Percentiles rank a stretch among this genome's conserved stretches.
phyloP scores from a whole-genome alignment of 2,113 vertebrate genomes.

The Chlamydotis undulata region DNA sequence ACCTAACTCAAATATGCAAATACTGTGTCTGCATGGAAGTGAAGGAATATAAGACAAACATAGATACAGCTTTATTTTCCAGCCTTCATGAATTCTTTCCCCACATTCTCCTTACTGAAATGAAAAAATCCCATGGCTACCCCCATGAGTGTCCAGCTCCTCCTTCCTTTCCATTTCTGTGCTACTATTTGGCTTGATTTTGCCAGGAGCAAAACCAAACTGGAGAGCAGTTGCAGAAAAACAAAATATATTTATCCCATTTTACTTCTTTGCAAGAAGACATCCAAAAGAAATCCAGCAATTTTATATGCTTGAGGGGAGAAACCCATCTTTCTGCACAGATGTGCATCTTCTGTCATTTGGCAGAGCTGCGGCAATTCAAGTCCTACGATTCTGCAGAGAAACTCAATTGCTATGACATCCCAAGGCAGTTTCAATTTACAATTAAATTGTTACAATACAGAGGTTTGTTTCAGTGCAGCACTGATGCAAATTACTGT shows the following conservation, averaged over 20 bases:
- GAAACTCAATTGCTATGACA: not conserved
- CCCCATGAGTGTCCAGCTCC: not conserved
- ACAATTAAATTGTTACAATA: not conserved
- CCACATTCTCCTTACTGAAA: not conserved
- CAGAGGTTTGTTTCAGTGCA: not conserved
- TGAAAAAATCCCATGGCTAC: not conserved
- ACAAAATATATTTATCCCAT: not conserved
- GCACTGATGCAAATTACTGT: conserved; percentile 7
- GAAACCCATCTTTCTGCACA: not conserved
- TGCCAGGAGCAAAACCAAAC: not conserved
- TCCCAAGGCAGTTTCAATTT: conserved; percentile 49
- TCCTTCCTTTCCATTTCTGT: not conserved
- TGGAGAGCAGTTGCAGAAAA: not conserved
- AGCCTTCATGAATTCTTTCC: not conserved
- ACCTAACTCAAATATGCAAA: not conserved
- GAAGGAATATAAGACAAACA: not conserved
- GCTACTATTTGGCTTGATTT: not conserved
- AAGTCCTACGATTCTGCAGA: not conserved
- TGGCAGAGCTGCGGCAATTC: not conserved
- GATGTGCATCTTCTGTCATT: not conserved
- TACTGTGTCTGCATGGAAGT: not conserved
- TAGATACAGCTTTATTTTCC: not conserved
- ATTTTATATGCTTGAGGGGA: not conserved
- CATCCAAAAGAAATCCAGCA: not conserved
- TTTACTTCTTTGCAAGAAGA: not conserved